Conservation (phyloP, 2,888 invertebrate species). For the Eupithecia vulgata region DNA sequence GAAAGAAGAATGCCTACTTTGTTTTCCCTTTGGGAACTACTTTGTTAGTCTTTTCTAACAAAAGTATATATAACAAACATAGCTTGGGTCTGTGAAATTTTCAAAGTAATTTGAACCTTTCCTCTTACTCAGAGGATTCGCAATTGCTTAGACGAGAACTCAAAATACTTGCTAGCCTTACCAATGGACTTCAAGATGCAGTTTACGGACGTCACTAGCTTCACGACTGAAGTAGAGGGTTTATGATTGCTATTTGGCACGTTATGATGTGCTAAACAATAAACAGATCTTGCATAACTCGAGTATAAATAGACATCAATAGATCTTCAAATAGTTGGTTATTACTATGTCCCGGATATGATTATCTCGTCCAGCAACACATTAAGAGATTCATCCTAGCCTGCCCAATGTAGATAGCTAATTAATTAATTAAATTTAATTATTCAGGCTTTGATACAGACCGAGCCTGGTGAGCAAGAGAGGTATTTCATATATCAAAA, state of each 20-base stretch:
- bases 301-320: slow-evolving; percentile 30
- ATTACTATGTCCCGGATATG: slow-evolving; percentile 12
- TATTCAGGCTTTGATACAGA: neutral
- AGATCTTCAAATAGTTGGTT: slow-evolving; percentile 9
- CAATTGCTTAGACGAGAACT: neutral
- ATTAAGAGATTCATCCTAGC: neutral
- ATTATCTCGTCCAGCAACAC: neutral
- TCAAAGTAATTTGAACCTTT: neutral
- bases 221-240: neutral
- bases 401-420: neutral
- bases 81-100: neutral
- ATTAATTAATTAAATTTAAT: neutral
- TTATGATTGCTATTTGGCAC: slow-evolving; percentile 35
- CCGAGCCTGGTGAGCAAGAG: neutral
- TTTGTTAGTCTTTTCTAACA: neutral
- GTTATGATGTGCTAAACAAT: slow-evolving; percentile 37
- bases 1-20: neutral
- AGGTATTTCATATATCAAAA: neutral
- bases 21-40: neutral
- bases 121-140: neutral
- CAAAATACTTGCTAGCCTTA: neutral
- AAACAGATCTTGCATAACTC: slow-evolving; percentile 38
- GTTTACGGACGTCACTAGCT: neutral
- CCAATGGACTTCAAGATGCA: neutral
- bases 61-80: neutral